Conservation (phyloP, 2,113 vertebrate species). For the Cavia aperea region DNA sequence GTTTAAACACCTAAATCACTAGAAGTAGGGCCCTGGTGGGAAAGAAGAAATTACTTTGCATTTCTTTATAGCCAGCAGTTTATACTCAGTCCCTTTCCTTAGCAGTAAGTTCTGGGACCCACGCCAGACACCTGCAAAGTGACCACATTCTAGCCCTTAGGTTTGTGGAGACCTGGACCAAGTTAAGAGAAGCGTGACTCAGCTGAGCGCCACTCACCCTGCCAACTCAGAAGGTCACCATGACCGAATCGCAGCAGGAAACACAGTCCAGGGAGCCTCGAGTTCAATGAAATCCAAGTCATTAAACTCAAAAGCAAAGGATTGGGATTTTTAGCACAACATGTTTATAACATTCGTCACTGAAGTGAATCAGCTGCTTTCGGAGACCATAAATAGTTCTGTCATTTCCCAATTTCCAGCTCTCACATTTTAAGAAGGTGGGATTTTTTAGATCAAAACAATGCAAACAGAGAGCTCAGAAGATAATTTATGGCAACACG, state of each 20-base stretch:
- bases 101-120: slow-evolving; percentile 39
- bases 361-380: slow-evolving; percentile 54
- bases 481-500: slow-evolving; percentile 77
- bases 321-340: slow-evolving; percentile 49
- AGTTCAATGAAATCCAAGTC: slow-evolving; percentile 55
- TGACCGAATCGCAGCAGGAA: slow-evolving; percentile 46
- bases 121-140: slow-evolving; percentile 68
- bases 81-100: slow-evolving; percentile 35
- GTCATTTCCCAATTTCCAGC: slow-evolving; percentile 65
- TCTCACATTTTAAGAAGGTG: slow-evolving; percentile 63
- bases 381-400: slow-evolving; percentile 59
- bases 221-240: slow-evolving; percentile 59
- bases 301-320: slow-evolving; percentile 59
- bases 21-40: not conserved
- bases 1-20: not conserved
- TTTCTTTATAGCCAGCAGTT: slow-evolving; percentile 47
- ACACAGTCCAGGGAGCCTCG: slow-evolving; percentile 41
- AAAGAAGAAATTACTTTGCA: slow-evolving; percentile 32
- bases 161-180: slow-evolving; percentile 46
- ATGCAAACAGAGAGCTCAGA: slow-evolving; percentile 73
- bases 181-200: slow-evolving; percentile 65
- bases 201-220: slow-evolving; percentile 20
- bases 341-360: slow-evolving; percentile 64
- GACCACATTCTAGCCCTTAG: slow-evolving; percentile 44
- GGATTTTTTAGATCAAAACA: slow-evolving; percentile 73